Evolutionary conservation across 2,797 vertebrate species (phyloP), one percentile per base, ranked within the genome.

Genomic region (Gallirallus australis): DNA sequence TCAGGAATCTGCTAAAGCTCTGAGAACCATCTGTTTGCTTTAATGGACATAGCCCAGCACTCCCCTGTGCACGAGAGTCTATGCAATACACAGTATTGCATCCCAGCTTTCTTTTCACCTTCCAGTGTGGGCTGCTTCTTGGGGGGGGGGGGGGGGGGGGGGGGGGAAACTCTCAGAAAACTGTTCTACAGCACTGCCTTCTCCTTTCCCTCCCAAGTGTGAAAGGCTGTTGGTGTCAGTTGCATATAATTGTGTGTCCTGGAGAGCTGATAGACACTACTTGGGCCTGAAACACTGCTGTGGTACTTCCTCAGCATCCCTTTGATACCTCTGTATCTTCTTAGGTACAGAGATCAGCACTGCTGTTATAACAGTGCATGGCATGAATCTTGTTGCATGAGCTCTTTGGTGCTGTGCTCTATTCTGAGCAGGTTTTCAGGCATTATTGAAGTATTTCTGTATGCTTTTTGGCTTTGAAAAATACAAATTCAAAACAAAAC

Each of bases 401-500:
- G 57, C 73, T 50, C 54, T 50, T 64, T 71, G 63, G 15, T 88
- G 42, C 5, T 24, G 19, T 60, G 54, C 35, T 82, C 50, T 50
- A 2, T 63, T 82, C 76, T 70, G 28, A 86, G 69, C 65, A 87
- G 77, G 21, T 4, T 70, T 87, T 85, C 81, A 52, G 90, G 60
- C 24, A 15, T 63, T 33, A 56, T 40, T 75, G 31, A 79, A 68
- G 83, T 21, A 53, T 30, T 70, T 40, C 19, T 86, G 6, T 28
- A 3, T 77, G 66, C 47, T 60, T 86, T 85, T 89, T 82, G 68
- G 71, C 86, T 90, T 94, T 89, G 68, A 85, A 82, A 92, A 91
- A 64, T 28, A 86, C 25, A 39, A 63, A 82, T 68, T 53, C 5
- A 31, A 40, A 88, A 11, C 48, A 82, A 72, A 85, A 31, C 8